These are phyloP conservation scores for Litocranius walleri DNA, from an alignment of 2,113 vertebrate species.

Conservation along the genomic window DNA sequence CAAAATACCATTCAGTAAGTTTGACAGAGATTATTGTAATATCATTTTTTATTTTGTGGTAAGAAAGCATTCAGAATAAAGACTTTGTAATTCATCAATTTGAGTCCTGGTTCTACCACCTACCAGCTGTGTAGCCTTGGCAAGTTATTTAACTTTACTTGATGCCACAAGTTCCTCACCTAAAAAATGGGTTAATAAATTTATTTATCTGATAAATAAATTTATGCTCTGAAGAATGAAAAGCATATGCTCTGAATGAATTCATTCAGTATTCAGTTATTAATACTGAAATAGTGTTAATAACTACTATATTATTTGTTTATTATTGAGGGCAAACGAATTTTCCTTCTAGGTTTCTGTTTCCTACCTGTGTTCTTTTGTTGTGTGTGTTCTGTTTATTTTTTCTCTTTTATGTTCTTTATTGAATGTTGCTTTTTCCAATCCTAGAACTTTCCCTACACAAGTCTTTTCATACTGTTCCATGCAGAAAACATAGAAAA, in stretches of 20 bases:
- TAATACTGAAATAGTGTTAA: background rate
- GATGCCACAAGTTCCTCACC: background rate
- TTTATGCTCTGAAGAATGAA: background rate
- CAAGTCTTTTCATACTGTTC: background rate
- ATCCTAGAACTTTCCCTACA: background rate
- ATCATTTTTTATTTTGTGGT: background rate
- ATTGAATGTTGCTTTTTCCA: background rate
- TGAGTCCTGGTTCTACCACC: background rate
- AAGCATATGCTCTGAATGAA: background rate
- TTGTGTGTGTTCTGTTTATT: background rate
- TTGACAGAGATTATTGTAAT: background rate
- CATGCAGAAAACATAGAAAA: background rate
- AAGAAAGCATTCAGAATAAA: background rate
- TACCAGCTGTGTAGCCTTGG: background rate
- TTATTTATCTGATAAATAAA: background rate
- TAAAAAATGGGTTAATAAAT: background rate
- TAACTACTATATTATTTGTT: background rate
- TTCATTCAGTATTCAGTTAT: too few relatives aligned
- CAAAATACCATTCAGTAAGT: background rate
- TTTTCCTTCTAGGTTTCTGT: background rate
- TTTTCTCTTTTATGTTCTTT: background rate
- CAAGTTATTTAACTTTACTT: background rate
- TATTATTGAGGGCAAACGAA: background rate
- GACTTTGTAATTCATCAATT: background rate
- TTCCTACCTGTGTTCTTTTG: background rate